A percentile compares a stretch with the other conserved stretches of the same genome.
phyloP scores from a whole-genome alignment of 2,797 vertebrate genomes.

The Propithecus deckenii region DNA sequence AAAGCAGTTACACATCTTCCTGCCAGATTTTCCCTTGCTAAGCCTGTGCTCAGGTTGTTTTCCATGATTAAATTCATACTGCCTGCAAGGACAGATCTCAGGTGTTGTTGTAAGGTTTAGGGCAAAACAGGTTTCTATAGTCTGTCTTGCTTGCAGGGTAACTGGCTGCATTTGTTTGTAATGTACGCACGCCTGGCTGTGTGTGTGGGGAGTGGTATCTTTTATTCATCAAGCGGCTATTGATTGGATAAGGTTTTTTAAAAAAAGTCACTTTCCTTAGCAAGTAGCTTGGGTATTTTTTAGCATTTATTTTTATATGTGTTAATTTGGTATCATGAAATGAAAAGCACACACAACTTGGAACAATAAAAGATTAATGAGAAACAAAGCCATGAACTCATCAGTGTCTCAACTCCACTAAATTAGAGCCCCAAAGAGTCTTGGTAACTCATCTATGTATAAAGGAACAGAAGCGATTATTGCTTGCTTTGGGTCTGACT shows the following conservation, averaged over 20 bases:
- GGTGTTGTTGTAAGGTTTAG: neutral
- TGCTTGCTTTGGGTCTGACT: neutral
- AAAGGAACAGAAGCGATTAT: slow-evolving; percentile 55
- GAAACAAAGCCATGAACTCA: slow-evolving; percentile 74
- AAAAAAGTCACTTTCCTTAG: neutral
- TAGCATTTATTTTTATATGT: slow-evolving; percentile 40
- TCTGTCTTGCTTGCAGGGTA: neutral
- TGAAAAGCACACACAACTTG: slow-evolving; percentile 56
- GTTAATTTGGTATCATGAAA: slow-evolving; percentile 54
- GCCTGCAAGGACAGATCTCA: neutral
- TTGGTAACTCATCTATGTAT: slow-evolving; percentile 43
- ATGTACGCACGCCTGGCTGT: neutral
- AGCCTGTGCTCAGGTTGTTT: neutral
- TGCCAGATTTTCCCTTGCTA: neutral
- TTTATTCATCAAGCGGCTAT: neutral
- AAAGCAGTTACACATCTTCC: neutral
- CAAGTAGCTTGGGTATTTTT: slow-evolving; percentile 26
- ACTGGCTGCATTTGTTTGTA: slow-evolving; percentile 9
- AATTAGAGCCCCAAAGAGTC: slow-evolving; percentile 71
- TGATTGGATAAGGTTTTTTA: neutral
- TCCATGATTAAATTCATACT: neutral
- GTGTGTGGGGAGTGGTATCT: neutral
- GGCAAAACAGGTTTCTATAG: slow-evolving; percentile 1
- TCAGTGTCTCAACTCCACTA: slow-evolving; percentile 62
- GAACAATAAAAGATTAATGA: slow-evolving; percentile 80